Conservation (phyloP, 2,113 vertebrate species). For the Anthoscopus minutus region DNA sequence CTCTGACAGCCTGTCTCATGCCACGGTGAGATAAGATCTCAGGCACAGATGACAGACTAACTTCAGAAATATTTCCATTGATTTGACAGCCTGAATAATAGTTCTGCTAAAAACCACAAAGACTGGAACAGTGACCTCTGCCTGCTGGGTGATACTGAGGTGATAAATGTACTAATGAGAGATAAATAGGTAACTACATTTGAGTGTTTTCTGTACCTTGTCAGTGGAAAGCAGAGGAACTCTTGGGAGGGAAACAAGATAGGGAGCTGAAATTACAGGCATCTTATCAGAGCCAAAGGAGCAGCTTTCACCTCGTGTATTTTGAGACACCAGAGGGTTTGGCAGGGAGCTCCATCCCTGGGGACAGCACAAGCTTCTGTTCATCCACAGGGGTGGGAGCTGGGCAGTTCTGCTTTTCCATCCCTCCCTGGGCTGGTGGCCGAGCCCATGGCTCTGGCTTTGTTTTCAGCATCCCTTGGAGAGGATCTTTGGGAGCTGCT, state of each 20-base stretch:
- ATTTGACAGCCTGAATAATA: slow-evolving; percentile 18
- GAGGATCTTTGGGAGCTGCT: not conserved
- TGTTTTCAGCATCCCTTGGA: not conserved
- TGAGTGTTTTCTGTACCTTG: not conserved
- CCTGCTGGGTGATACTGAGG: not conserved
- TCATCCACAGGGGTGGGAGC: not conserved
- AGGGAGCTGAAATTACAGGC: slow-evolving; percentile 40
- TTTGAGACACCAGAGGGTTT: not conserved
- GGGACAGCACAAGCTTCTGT: not conserved
- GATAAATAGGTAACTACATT: not conserved
- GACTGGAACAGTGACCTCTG: not conserved
- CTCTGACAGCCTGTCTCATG: slow-evolving; percentile 16
- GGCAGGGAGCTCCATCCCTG: not conserved
- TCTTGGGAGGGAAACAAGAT: not conserved
- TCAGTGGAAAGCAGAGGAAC: not conserved
- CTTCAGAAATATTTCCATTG: slow-evolving; percentile 27
- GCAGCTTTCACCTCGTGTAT: not conserved
- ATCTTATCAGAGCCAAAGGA: not conserved
- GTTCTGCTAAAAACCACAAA: not conserved
- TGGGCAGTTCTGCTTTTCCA: not conserved
- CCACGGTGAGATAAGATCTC: not conserved
- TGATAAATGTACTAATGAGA: slow-evolving; percentile 34
- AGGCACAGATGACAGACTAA: not conserved
- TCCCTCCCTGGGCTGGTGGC: not conserved
- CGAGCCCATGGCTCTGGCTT: not conserved